Conservation (phyloP, 1,140 invertebrate species). For the Brevipalpus yothersi region DNA sequence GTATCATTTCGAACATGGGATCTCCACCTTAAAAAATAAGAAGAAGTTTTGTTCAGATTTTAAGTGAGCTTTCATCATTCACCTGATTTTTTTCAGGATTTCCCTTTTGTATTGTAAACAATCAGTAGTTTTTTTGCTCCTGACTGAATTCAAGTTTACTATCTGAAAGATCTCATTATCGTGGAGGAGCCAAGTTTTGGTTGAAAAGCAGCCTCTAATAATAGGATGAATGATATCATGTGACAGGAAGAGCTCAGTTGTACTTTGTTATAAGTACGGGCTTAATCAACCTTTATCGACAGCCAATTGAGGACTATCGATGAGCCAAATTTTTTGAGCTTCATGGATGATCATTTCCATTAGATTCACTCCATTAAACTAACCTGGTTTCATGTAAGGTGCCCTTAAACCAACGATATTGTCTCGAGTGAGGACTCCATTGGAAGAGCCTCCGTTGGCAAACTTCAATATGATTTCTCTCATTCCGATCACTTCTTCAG, state of each 20-base stretch:
- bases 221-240: too few relatives aligned
- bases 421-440: conserved; percentile 3
- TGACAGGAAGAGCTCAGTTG: too few relatives aligned
- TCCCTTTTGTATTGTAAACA: neutral
- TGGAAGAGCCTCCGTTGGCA: conserved; percentile 1
- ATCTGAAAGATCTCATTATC: too few relatives aligned
- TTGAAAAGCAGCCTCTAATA: too few relatives aligned
- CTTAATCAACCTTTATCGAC: too few relatives aligned
- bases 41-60: neutral
- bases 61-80: too few relatives aligned
- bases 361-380: neutral
- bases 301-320: too few relatives aligned
- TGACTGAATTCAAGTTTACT: too few relatives aligned
- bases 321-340: neutral
- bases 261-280: too few relatives aligned
- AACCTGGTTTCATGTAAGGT: conserved; percentile 17
- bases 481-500: conserved; percentile 10
- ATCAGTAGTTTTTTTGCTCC: neutral
- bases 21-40: conserved; percentile 8
- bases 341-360: neutral
- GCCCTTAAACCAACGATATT: conserved; percentile 17
- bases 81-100: neutral
- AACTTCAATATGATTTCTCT: conserved; percentile 8
- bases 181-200: too few relatives aligned
- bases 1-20: conserved; percentile 13